Percentiles rank a stretch among this genome's conserved stretches.
These are phyloP conservation scores for Holotrichia oblita DNA, from an alignment of 1,140 invertebrate genomes.

Conservation along the genomic window DNA sequence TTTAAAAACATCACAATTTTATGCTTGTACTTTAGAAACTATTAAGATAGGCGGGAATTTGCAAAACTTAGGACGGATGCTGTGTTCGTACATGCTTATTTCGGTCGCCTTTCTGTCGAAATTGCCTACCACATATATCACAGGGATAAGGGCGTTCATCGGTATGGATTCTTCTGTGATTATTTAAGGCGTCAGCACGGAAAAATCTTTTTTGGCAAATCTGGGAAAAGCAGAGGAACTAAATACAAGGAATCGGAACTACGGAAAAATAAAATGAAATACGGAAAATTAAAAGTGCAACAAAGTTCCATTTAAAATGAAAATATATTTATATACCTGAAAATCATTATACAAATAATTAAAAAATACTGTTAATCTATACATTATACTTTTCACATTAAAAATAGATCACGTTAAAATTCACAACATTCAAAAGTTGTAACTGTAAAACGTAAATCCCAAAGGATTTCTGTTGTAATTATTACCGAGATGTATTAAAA, in stretches of 20 bases:
- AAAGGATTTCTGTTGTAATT: no score
- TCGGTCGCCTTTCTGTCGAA: constrained; percentile 69
- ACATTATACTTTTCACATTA: no score
- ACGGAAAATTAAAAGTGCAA: not conserved
- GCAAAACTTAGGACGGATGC: constrained; percentile 56
- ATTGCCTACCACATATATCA: constrained; percentile 72
- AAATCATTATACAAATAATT: not conserved
- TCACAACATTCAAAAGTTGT: no score
- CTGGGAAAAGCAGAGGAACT: constrained; percentile 47
- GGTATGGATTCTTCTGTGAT: constrained; percentile 72
- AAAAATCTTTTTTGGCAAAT: constrained; percentile 68
- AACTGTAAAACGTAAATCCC: no score
- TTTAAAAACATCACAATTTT: no score
- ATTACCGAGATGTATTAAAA: no score
- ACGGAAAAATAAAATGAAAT: not conserved
- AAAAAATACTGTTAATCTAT: no score
- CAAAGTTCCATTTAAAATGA: not conserved
- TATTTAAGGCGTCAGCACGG: constrained; percentile 68
- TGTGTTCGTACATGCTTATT: constrained; percentile 69
- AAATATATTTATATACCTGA: not conserved
- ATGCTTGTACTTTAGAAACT: not conserved
- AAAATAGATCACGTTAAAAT: no score
- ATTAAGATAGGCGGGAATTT: not conserved
- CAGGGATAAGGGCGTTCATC: constrained; percentile 76
- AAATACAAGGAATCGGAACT: not conserved